Evolutionary conservation across 2,888 invertebrate genomes (phyloP).

Genomic region (Dioctria linearis): DNA sequence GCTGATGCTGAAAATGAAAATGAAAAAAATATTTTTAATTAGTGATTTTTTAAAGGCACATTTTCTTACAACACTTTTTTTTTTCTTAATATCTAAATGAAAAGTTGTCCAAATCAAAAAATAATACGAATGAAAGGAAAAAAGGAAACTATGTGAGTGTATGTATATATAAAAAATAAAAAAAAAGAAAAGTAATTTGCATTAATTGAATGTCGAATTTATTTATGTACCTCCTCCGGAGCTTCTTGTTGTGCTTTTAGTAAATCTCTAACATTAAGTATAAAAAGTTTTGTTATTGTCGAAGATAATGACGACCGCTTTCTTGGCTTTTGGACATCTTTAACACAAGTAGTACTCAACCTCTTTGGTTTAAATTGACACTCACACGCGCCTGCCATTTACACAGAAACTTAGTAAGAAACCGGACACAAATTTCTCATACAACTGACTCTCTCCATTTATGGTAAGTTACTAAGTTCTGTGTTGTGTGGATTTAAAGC

Average conservation of each 20-base stretch:
- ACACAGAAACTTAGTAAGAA: no score
- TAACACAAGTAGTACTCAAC: not conserved
- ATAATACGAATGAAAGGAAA: not conserved
- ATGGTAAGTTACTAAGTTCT: no score
- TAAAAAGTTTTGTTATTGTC: slow-evolving; percentile 64
- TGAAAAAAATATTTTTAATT: not conserved
- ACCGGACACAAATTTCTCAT: no score
- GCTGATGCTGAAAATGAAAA: slow-evolving; percentile 78
- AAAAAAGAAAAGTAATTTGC: not conserved
- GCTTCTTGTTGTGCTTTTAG: slow-evolving; percentile 60
- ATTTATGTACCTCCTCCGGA: slow-evolving; percentile 20
- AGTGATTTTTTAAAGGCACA: not conserved
- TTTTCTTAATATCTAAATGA: no score
- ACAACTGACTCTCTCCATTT: no score
- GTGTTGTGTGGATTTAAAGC: no score
- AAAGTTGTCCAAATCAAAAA: not conserved
- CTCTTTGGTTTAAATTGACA: no score
- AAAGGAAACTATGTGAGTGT: not conserved
- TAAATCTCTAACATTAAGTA: slow-evolving; percentile 70
- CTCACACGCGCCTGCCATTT: no score
- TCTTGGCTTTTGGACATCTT: slow-evolving; percentile 53
- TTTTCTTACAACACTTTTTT: not conserved
- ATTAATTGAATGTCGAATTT: not conserved
- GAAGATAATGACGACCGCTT: slow-evolving; percentile 66
- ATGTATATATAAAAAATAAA: not conserved